Evolutionary conservation across 1,140 invertebrate genomes (phyloP), one percentile per base, ranked within the genome.

Genomic region (Conus ventricosus): DNA sequence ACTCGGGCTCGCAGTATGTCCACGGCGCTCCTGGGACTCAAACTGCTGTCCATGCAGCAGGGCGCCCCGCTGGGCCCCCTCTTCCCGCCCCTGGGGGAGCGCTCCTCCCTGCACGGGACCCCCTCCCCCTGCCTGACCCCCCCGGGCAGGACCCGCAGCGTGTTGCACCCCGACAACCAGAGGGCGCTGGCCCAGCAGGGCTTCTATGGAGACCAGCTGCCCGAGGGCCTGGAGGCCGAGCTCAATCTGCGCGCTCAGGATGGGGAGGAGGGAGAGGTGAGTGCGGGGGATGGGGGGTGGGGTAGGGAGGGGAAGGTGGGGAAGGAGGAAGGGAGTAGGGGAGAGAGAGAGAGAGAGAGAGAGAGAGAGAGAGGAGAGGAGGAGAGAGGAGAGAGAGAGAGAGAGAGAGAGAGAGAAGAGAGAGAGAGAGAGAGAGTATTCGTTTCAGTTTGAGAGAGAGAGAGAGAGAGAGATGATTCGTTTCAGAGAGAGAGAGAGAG

Each of bases 131-230:
- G 20, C 53, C 27, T 57, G 20, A 87, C 85, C 11, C 71, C 85
- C 7, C 85, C 85, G 11, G 75, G 71, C 17, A 25, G 67, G 23
- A 13, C 81, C 4, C 60, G 82, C 27, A 84, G 80, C 81, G 82
- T 88, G 51, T 81, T 88, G 27, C 81, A 84, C 39, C 81, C 87
- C 5, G 87, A 88, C 23, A 88, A 88, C 67, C 87, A 88, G 67
- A 17, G 81, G 53, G 87, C 87, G 20, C 81, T 88, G 67, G 87
- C 87, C 11, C n/a, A 13, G 7, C 87, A 76, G 53, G 87, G 87
- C 23, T 88, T 88, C 67, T 88, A 88, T 57, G 85, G 85, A 4
- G 85, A 87, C 75, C 76, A 87, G 25, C 85, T 87, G 23, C 85
- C 85, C 3, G 85, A 87, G 54, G 85, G 71, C 7, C 20, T 87